Base-by-base conservation (phyloP, 2,888 invertebrate species). In the Marasmarcha lunaedactyla region DNA sequence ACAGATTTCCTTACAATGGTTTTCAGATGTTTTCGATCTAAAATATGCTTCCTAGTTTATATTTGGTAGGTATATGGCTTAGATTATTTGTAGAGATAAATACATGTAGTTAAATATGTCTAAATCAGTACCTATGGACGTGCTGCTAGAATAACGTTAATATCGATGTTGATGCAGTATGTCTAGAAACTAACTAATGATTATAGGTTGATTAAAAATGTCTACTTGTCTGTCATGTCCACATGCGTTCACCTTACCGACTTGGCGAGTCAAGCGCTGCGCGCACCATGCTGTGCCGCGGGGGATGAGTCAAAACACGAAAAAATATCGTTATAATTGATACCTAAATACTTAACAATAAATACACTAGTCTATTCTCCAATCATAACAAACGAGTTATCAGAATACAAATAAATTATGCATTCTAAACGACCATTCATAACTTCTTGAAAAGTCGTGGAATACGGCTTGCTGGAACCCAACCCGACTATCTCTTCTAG, bases 221-320 rank as follows among this genome's bases (percentile, higher is more conserved):
- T 30, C 30, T 30, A 30, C 30, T 3, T 4, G 2, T 20, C 20
- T 30, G 9, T 10, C 30, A 30, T 30, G 20, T 20, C 7, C 20
- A 41, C 38, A 41, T 36, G 38, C 30, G 36, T 15, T 49, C 46
- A 47, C 62, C 70, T 74, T 73, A 71, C 71, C 71, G 54, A 63
- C 51, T 54, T 57, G 69, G 45, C 68, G 71, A 43, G 61, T 50
- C 46, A 65, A 51, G 51, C 69, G 72, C 34, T 71, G 68, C 57
- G 63, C 56, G 54, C 71, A 71, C 76, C 71, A 72, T 59, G 68
- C 73, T 71, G 62, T 60, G 60, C 63, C 66, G 68, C 66, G 63
- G 72, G 76, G 77, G 76, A 79, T 78, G 78, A 78, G 81, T 81
- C 79, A 81, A 78, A 73, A 70, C 70, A 71, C 67, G 59, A 61